phyloP scores from a whole-genome alignment of 1,140 invertebrate species.

The Drosophila parvula region DNA sequence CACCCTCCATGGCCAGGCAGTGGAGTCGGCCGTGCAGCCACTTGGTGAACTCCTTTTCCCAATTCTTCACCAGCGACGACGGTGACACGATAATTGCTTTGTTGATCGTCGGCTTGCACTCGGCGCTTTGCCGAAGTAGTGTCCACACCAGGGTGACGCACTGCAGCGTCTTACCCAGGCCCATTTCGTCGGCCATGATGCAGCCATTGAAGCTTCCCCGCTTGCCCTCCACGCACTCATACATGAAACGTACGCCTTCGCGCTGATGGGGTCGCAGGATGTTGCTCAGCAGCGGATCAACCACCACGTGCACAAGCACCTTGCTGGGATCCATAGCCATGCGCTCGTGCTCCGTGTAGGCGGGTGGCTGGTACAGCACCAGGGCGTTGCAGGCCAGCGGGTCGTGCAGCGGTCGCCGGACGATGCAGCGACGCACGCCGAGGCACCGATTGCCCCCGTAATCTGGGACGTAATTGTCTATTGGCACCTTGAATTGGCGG shows the following conservation, averaged over 20 bases:
- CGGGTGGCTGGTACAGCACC: slow-evolving; percentile 94
- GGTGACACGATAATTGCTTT: slow-evolving; percentile 98
- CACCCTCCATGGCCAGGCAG: slow-evolving; percentile 95
- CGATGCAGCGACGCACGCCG: slow-evolving; percentile 89
- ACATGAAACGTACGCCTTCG: slow-evolving; percentile 99
- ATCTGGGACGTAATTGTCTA: slow-evolving; percentile 93
- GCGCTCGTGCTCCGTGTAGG: slow-evolving; percentile 85
- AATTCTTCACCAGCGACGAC: slow-evolving; percentile 99
- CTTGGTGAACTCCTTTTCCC: slow-evolving; percentile 99
- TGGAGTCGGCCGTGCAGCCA: slow-evolving; percentile 95
- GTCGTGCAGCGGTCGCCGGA: slow-evolving; percentile 93
- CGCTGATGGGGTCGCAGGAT: slow-evolving; percentile 98
- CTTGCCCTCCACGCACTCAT: slow-evolving; percentile 98
- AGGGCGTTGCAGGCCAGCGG: slow-evolving; percentile 97
- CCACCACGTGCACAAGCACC: slow-evolving; percentile 94
- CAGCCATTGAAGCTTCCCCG: slow-evolving; percentile 94
- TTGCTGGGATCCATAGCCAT: slow-evolving; percentile 84
- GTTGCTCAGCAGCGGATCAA: slow-evolving; percentile 95
- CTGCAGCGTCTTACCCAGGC: slow-evolving; percentile 97
- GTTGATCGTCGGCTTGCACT: slow-evolving; percentile 93
- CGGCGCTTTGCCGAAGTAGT: slow-evolving; percentile 93
- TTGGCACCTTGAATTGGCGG: slow-evolving; percentile 97
- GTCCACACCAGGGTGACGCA: slow-evolving; percentile 99
- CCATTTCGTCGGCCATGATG: slow-evolving; percentile 99
- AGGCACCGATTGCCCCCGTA: slow-evolving; percentile 86